Evolutionary conservation across 1,140 invertebrate genomes (phyloP).

Genomic region (Carposina sasakii): DNA sequence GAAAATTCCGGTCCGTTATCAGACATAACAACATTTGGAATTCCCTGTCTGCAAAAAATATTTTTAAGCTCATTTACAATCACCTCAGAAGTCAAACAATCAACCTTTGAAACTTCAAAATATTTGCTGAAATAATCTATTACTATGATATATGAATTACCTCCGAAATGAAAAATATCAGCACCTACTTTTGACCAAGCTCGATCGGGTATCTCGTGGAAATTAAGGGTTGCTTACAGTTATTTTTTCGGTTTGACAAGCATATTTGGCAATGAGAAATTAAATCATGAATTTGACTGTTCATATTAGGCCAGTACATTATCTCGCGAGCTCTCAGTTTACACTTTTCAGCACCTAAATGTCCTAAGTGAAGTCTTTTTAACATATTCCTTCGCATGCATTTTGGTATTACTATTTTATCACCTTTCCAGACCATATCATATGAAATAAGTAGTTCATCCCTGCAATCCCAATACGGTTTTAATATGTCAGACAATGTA

Average conservation of each 20-base stretch:
- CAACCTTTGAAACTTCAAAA: no score
- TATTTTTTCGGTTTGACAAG: neutral
- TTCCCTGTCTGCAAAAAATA: conserved; percentile 1
- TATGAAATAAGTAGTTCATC: neutral
- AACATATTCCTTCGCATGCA: neutral
- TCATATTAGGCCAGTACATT: neutral
- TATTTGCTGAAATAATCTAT: neutral
- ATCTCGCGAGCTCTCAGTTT: neutral
- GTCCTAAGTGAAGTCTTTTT: neutral
- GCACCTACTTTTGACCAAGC: neutral
- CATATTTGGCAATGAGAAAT: neutral
- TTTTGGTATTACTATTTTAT: neutral
- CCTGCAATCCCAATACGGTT: neutral
- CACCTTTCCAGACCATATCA: neutral
- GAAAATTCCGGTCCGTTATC: conserved; percentile 1
- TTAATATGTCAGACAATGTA: neutral
- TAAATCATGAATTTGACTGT: neutral
- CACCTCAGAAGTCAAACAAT: conserved; percentile 12
- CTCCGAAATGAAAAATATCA: neutral
- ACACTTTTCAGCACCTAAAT: neutral
- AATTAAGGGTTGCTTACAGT: neutral
- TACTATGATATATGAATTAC: neutral
- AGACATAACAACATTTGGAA: neutral
- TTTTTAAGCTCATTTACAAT: conserved; percentile 10
- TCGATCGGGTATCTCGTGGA: neutral